Conservation (phyloP, 2,888 invertebrate species). For the Agonopterix alstromeriana region DNA sequence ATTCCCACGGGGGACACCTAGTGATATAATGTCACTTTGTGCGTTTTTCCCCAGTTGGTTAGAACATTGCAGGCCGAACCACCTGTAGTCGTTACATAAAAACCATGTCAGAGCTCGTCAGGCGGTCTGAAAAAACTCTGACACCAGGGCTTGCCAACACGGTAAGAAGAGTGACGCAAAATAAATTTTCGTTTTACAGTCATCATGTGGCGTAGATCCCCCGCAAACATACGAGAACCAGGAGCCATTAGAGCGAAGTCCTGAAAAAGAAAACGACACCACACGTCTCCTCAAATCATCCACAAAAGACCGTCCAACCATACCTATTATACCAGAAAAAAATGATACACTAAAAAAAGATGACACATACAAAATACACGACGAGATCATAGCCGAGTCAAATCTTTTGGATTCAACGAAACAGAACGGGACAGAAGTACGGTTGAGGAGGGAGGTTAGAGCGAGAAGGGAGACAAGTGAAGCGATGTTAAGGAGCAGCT, state of each 20-base stretch:
- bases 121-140: no score
- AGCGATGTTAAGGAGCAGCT: slow-evolving; percentile 37
- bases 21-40: no score
- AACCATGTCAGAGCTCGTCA: no score
- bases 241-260: slow-evolving; percentile 51
- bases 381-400: slow-evolving; percentile 47
- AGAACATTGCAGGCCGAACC: no score
- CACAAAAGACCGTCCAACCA: slow-evolving; percentile 43
- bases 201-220: slow-evolving; percentile 56
- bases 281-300: slow-evolving; percentile 35
- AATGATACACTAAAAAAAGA: slow-evolving; percentile 17
- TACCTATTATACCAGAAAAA: slow-evolving; percentile 45
- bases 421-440: slow-evolving; percentile 25
- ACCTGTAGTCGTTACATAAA: no score
- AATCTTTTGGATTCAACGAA: slow-evolving; percentile 47
- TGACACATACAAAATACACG: slow-evolving; percentile 41
- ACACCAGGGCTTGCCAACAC: no score
- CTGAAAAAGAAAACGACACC: slow-evolving; percentile 62
- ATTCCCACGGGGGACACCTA: no score
- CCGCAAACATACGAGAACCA: slow-evolving; percentile 61
- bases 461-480: slow-evolving; percentile 41
- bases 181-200: slow-evolving; percentile 26
- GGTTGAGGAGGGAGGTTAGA: slow-evolving; percentile 25
- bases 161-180: no score
- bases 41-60: no score